A percentile compares a stretch with the other conserved stretches of the same genome.
Conservation (phyloP, 2,888 invertebrate species). For the Aphodius sticticus region DNA sequence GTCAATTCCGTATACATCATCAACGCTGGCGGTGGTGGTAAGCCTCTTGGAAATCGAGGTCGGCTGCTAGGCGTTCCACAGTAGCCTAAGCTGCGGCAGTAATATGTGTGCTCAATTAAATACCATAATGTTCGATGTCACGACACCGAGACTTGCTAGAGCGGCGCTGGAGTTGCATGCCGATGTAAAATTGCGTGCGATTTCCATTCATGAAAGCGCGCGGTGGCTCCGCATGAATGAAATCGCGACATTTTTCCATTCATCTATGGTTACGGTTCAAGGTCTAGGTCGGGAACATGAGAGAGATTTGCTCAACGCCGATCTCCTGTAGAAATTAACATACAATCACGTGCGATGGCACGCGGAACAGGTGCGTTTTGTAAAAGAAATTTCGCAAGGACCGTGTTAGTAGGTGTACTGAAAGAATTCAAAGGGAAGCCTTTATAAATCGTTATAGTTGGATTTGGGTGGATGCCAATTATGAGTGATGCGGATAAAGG, state of each 20-base stretch:
- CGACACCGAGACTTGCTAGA: neutral
- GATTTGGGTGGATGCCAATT: too few relatives aligned
- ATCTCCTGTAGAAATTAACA: neutral
- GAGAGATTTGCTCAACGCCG: neutral
- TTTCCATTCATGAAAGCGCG: neutral
- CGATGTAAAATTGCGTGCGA: constrained; percentile 4
- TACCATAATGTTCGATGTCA: neutral
- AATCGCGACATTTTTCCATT: neutral
- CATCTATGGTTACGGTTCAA: constrained; percentile 4
- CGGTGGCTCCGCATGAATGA: neutral
- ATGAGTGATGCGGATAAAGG: too few relatives aligned
- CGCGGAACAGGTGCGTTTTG: neutral
- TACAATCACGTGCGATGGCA: neutral
- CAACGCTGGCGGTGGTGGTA: neutral
- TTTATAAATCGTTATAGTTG: too few relatives aligned
- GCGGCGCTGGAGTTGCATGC: neutral
- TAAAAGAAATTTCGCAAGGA: neutral
- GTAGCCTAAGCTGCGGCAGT: neutral
- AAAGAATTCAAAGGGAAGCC: neutral
- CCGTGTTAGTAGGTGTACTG: neutral
- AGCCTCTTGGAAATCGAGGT: neutral
- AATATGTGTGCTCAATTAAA: constrained; percentile 4
- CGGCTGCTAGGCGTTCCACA: neutral
- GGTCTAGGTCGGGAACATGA: constrained; percentile 4
- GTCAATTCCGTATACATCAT: neutral